These are phyloP conservation scores for Diacarnus erythraeanus DNA, from an alignment of 37 sponge, comb jelly and placozoan species.

Conservation along the genomic window DNA sequence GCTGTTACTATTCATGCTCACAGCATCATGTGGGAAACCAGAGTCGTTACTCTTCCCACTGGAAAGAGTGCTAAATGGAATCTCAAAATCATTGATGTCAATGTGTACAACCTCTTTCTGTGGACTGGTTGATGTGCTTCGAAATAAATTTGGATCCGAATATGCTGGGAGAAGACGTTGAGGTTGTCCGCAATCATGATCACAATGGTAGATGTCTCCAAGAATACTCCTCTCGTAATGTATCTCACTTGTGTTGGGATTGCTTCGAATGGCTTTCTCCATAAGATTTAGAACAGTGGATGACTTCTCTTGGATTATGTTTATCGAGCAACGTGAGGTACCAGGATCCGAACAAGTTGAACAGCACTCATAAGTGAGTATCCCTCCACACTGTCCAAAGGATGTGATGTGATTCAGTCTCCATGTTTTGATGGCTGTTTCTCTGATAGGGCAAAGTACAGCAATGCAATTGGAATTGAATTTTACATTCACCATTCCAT, in stretches of 20 bases:
- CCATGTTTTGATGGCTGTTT: constrained; percentile 63
- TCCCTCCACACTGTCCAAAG: constrained; percentile 74
- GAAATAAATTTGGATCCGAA: constrained; percentile 48
- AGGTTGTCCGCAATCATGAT: constrained; percentile 47
- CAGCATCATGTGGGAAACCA: constrained; percentile 42
- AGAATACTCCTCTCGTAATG: constrained; percentile 73
- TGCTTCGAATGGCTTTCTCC: constrained; percentile 65
- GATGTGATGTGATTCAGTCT: constrained; percentile 58
- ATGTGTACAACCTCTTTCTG: constrained; percentile 9
- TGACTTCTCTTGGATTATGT: constrained; percentile 58
- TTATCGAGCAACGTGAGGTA: constrained; percentile 36
- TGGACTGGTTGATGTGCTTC: constrained; percentile 21
- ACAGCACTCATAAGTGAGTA: constrained; percentile 68
- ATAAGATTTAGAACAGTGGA: constrained; percentile 45
- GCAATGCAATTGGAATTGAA: constrained; percentile 67
- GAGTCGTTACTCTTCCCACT: constrained; percentile 53
- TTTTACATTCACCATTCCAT: constrained; percentile 58
- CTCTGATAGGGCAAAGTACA: constrained; percentile 62
- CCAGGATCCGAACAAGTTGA: constrained; percentile 39
- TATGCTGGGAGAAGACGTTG: constrained; percentile 32
- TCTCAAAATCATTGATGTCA: constrained; percentile 14
- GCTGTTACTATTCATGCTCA: constrained; percentile 22
- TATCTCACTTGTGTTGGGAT: constrained; percentile 52
- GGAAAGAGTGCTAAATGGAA: constrained; percentile 6
- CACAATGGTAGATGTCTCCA: constrained; percentile 75